Evolutionary conservation across 2,797 vertebrate species (phyloP), one percentile per base, ranked within the genome.

Genomic region (Neosalanx taihuensis): DNA sequence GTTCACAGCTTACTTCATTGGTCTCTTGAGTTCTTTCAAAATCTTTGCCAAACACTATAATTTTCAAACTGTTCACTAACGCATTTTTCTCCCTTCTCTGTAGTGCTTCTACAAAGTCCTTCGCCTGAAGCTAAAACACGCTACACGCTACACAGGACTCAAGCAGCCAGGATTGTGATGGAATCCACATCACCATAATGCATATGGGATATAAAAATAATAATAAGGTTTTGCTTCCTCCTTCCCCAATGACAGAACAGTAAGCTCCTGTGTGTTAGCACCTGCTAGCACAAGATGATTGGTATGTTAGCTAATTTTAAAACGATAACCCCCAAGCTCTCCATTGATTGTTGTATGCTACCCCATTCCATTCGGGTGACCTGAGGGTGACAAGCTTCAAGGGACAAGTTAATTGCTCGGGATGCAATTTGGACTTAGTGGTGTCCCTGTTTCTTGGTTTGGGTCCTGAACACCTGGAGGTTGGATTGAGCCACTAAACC

Each of bases 1-100:
- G 71, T 72, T 41, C 71, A 69, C 63, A 35, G 58, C 23, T 29
- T 18, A 13, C 49, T 37, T 29, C 64, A 79, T 67, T 69, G 70
- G 64, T 69, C 79, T 79, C 77, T 81, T 64, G 53, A 60, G 69
- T 71, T 72, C 76, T 69, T 71, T 67, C 63, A 76, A 60, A 61
- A 12, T 26, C 35, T 70, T 57, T 70, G 68, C 35, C 68, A 60
- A 58, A 29, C 57, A 70, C 30, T 53, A 61, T 70, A 1, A 29
- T 60, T 41, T 26, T 5, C 23, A 29, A 70, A 61, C 20, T 46
- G 20, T 61, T 33, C 58, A 60, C 58, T 6, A 46, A 29, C 23
- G 49, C 33, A n/a, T 6, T 4, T 7, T 35, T 18, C 23, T 60
- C 68, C 29, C 5, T 60, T 59, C 67, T 57, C 31, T 57, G 37